Percentiles rank a stretch among this genome's conserved stretches.
These are phyloP conservation scores for Hymenopus coronatus DNA, from an alignment of 2,888 invertebrate species.

Conservation along the genomic window DNA sequence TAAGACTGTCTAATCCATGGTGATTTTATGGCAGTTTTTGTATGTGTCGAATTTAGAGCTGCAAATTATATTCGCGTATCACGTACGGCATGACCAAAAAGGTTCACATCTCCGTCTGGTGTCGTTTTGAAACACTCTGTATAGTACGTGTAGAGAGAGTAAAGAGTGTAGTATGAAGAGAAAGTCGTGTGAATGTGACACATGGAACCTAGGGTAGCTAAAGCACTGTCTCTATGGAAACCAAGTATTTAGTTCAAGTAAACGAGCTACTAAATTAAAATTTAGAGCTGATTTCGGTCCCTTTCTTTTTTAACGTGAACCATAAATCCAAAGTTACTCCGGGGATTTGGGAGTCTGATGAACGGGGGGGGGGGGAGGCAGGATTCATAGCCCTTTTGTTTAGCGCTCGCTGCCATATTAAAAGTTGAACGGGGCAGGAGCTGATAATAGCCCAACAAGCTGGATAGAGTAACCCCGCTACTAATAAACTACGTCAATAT, in stretches of 20 bases:
- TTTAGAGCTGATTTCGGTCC: background rate
- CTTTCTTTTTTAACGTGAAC: background rate
- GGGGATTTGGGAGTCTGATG: background rate
- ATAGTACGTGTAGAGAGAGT: too few relatives aligned
- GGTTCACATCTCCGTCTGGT: too few relatives aligned
- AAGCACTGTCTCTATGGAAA: background rate
- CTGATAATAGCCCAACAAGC: background rate
- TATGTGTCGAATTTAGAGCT: too few relatives aligned
- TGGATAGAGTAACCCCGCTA: background rate
- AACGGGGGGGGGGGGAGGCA: too few relatives aligned
- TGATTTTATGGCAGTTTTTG: too few relatives aligned
- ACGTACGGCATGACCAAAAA: too few relatives aligned
- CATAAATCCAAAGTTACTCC: background rate
- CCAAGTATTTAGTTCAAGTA: background rate
- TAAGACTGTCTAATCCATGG: too few relatives aligned
- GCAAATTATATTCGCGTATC: too few relatives aligned
- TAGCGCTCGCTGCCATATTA: background rate
- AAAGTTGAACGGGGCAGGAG: background rate
- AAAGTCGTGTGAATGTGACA: too few relatives aligned
- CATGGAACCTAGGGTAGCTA: too few relatives aligned
- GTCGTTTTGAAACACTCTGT: too few relatives aligned
- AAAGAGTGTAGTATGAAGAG: too few relatives aligned
- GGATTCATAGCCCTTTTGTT: background rate
- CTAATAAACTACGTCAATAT: background rate
- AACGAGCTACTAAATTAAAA: background rate